Evolutionary conservation across 2,113 vertebrate genomes (phyloP).

Genomic region (Microtus oregoni): DNA sequence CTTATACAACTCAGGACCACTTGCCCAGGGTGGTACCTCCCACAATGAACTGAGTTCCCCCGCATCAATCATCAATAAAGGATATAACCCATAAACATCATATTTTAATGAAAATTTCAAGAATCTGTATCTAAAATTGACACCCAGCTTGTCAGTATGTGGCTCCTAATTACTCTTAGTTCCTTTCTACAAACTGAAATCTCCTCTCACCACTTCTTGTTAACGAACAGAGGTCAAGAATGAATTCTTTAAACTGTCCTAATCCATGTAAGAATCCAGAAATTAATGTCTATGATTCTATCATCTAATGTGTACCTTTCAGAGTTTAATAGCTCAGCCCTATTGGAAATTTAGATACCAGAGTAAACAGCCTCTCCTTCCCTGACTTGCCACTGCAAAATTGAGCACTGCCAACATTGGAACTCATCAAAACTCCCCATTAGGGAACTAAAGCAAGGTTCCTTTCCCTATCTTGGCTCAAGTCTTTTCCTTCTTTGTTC

Average conservation of each 20-base stretch:
- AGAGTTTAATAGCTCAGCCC: slow-evolving; percentile 6
- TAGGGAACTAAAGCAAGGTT: slow-evolving; percentile 50
- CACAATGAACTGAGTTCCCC: background rate
- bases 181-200: slow-evolving; percentile 43
- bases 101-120: slow-evolving; percentile 15
- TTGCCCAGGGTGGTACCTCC: background rate
- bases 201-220: background rate
- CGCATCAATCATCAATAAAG: background rate
- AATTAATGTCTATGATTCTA: slow-evolving; percentile 26
- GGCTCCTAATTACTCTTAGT: slow-evolving; percentile 5
- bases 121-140: background rate
- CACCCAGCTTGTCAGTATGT: background rate
- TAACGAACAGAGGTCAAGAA: slow-evolving; percentile 3
- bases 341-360: background rate
- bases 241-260: slow-evolving; percentile 40
- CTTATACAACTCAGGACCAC: background rate
- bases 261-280: slow-evolving; percentile 38
- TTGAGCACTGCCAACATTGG: slow-evolving; percentile 2
- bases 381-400: slow-evolving; percentile 30
- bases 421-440: slow-evolving; percentile 48
- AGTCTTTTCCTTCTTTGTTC: slow-evolving; percentile 59
- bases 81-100: background rate
- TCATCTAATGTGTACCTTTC: background rate
- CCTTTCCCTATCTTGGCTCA: slow-evolving; percentile 14
- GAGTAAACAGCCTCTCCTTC: slow-evolving; percentile 29